Evolutionary conservation across 2,888 invertebrate species (phyloP).

Genomic region (Aleiodes alternator): DNA sequence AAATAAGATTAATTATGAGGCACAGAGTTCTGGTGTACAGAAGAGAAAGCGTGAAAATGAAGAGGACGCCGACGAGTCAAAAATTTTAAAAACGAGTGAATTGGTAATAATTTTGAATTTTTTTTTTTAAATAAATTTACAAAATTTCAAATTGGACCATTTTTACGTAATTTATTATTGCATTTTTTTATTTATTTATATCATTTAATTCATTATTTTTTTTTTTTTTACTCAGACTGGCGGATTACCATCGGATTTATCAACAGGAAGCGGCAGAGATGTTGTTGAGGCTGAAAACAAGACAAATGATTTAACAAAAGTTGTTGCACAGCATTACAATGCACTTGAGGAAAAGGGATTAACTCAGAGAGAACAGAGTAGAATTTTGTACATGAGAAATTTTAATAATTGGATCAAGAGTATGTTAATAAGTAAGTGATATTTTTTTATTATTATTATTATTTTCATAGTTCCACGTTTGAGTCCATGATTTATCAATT

Average conservation of each 20-base stretch:
- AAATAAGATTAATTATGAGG: neutral
- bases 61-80: neutral
- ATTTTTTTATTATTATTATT: neutral
- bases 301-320: slow-evolving; percentile 76
- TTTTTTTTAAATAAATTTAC: neutral
- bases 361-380: slow-evolving; percentile 87
- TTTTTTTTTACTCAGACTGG: slow-evolving; percentile 51
- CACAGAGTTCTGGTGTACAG: neutral
- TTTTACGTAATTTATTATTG: neutral
- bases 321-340: slow-evolving; percentile 97
- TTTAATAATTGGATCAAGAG: slow-evolving; percentile 99
- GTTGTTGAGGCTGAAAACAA: slow-evolving; percentile 50
- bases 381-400: slow-evolving; percentile 95
- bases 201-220: neutral
- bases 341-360: slow-evolving; percentile 89
- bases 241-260: slow-evolving; percentile 63
- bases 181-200: neutral
- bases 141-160: neutral
- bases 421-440: slow-evolving; percentile 88
- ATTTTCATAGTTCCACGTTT: too few relatives aligned
- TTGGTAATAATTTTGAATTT: neutral
- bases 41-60: slow-evolving; percentile 18
- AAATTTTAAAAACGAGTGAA: neutral
- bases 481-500: too few relatives aligned
- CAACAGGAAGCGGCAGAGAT: slow-evolving; percentile 57